Evolutionary conservation across 2,113 vertebrate genomes (phyloP).

Genomic region (Ptilorrhoa leucosticta): DNA sequence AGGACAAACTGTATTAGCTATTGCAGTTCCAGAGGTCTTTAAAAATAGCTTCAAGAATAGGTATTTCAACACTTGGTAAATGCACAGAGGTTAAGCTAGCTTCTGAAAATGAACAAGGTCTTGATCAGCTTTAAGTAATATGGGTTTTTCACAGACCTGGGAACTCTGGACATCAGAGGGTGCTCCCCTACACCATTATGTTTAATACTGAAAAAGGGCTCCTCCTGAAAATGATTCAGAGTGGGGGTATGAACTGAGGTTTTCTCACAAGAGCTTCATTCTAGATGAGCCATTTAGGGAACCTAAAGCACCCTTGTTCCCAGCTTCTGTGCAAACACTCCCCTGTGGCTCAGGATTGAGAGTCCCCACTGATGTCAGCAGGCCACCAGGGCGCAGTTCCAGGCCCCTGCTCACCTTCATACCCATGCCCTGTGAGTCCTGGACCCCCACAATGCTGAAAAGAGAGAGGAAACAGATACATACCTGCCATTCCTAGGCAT

Average conservation of each 20-base stretch:
- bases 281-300: not conserved
- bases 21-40: not conserved
- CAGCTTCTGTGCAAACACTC: not conserved
- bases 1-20: not conserved
- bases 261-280: not conserved
- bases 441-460: not conserved
- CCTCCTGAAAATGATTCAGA: not conserved
- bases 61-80: not conserved
- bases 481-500: conserved; percentile 10
- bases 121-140: not conserved
- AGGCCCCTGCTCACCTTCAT: not conserved
- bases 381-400: not conserved
- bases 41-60: not conserved
- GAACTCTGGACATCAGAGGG: not conserved
- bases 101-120: not conserved
- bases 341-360: not conserved
- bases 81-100: not conserved
- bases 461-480: not conserved
- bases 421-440: not conserved
- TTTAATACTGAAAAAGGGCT: not conserved
- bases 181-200: not conserved
- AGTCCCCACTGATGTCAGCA: not conserved
- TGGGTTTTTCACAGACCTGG: not conserved
- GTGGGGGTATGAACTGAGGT: not conserved
- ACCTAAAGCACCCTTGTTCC: not conserved